Conservation (phyloP, 2,888 invertebrate species). For the Campoplex nolae region DNA sequence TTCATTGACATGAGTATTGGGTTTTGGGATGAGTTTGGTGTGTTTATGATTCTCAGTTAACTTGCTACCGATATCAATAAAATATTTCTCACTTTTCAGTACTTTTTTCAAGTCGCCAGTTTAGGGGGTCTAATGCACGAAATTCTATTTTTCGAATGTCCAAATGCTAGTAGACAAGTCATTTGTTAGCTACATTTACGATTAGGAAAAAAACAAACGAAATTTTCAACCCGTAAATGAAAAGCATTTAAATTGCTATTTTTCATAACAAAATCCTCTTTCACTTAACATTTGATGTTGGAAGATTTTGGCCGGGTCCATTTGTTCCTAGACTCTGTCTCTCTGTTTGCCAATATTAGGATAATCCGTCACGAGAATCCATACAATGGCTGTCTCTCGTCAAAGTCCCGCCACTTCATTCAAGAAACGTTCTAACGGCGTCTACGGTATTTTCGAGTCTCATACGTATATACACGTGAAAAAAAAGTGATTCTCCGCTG, state of each 20-base stretch:
- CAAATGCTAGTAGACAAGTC: no score
- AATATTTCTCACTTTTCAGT: no score
- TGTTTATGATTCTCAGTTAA: no score
- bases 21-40: no score
- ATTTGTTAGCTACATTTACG: no score
- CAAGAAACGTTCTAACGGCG: slow-evolving; percentile 4
- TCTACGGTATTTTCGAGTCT: slow-evolving; percentile 13
- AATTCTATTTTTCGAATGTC: no score
- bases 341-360: slow-evolving; percentile 20
- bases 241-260: not conserved
- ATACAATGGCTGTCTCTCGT: not conserved
- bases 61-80: no score
- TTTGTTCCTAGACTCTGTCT: slow-evolving; percentile 10
- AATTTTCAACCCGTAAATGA: not conserved
- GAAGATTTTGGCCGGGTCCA: not conserved
- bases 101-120: no score
- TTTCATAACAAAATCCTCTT: not conserved
- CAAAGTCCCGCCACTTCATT: slow-evolving; percentile 37
- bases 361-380: not conserved
- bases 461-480: not conserved
- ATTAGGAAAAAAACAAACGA: not conserved
- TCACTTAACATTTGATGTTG: not conserved
- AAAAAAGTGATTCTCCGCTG: slow-evolving; percentile 32
- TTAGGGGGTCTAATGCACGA: no score
- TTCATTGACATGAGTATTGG: no score